Percentiles rank a stretch among this genome's conserved stretches.
Evolutionary conservation across 2,797 vertebrate species (phyloP).

Genomic region (Synanceia verrucosa): DNA sequence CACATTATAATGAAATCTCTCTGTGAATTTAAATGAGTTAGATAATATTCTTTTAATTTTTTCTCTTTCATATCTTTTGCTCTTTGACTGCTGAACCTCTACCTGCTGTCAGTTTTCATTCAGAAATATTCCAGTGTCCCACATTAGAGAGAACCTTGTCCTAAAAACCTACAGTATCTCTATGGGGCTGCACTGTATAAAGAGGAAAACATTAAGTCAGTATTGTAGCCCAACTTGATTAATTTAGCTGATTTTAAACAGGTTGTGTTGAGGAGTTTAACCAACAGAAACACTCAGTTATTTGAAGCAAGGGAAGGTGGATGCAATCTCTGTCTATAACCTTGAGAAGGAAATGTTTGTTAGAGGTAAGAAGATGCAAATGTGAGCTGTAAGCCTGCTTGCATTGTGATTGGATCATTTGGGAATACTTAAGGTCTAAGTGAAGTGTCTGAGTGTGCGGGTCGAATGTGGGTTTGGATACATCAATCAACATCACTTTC

Average conservation of each 20-base stretch:
- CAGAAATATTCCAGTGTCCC: not conserved
- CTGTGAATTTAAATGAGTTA: constrained; percentile 15
- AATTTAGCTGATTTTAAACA: not conserved
- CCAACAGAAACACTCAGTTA: constrained; percentile 9
- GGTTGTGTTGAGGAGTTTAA: not conserved
- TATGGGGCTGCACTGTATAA: not conserved
- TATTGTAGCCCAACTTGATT: not conserved
- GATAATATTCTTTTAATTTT: constrained; percentile 2
- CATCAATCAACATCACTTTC: constrained; percentile 36
- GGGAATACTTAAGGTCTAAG: not conserved
- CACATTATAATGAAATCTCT: not conserved
- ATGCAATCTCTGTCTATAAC: constrained; percentile 14
- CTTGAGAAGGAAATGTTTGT: not conserved
- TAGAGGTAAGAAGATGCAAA: constrained; percentile 13
- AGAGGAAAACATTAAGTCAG: not conserved
- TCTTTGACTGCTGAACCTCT: not conserved
- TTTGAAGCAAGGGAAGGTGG: not conserved
- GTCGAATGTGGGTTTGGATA: constrained; percentile 13
- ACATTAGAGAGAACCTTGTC: not conserved
- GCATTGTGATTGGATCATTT: constrained; percentile 1
- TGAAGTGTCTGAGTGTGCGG: not conserved
- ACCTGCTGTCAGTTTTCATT: constrained; percentile 3
- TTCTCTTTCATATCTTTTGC: not conserved
- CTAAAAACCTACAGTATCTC: not conserved
- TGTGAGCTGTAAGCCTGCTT: constrained; percentile 1